Base-by-base conservation (phyloP, 2,797 vertebrate species). In the Coregonus suidteri region DNA sequence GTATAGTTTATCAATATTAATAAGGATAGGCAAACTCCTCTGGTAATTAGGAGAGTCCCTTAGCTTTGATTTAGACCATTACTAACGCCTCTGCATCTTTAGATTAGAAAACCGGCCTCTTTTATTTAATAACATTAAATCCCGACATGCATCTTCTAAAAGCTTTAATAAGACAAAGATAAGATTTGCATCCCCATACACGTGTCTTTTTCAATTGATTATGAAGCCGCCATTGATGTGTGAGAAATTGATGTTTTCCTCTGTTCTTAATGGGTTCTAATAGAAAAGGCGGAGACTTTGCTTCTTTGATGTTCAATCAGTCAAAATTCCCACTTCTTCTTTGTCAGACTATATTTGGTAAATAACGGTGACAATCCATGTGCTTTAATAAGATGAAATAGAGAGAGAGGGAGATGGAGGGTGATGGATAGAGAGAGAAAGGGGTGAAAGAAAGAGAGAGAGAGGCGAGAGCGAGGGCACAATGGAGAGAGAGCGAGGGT, bases 1-100 rank as follows among this genome's bases (percentile, higher is more conserved):
- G 96, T 97, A 96, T 96, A 97, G 97, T 97, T 96, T 96, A 98
- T 99, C 98, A 98, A 99, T 99, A 99, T 99, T 98, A 98, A 99
- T 98, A 98, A 97, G 97, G 97, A 97, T 97, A 97, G 96, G 96
- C 92, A 98, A 98, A 98, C 96, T 98, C 96, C 96, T 96, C 96
- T 96, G 96, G 98, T 98, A 99, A 99, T 99, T 99, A 98, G 96
- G 95, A 95, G 95, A 96, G 95, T 96, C 96, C 95, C 91, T 82
- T 84, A 94, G 95, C 98, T 99, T 99, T 99, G 97, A 99, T 99
- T 98, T 95, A 90, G 93, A 95, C 97, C 96, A 97, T 97, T 98
- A 98, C 97, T 96, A 97, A 97, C 96, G 96, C 96, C 96, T 97
- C 97, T 96, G 96, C 95, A 96, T 96, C 95, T 98, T 96, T 95